Conservation (phyloP, 2,888 invertebrate species). For the Tridacna gigas region DNA sequence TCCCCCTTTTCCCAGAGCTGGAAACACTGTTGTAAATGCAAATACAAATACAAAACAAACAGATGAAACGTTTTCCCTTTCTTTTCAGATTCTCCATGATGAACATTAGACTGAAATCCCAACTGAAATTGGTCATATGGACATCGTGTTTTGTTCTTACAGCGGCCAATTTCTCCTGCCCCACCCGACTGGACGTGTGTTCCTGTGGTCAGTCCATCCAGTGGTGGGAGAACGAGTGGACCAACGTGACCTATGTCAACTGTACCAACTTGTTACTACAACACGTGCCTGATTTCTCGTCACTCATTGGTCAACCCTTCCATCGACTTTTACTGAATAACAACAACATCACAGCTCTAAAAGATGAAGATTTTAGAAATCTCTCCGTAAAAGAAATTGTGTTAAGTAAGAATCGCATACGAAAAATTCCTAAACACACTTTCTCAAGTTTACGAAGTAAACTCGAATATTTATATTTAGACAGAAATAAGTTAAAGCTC, state of each 20-base stretch:
- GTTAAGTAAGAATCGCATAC: conserved; percentile 64
- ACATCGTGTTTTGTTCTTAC: conserved; percentile 18
- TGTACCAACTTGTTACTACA: conserved; percentile 52
- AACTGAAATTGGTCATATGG: neutral
- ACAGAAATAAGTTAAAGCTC: conserved; percentile 52
- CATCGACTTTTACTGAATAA: conserved; percentile 64
- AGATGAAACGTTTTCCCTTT: neutral
- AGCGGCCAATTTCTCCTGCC: conserved; percentile 64
- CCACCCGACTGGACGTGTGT: conserved; percentile 57
- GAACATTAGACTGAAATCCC: neutral
- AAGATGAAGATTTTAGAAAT: conserved; percentile 50
- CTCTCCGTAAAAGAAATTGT: conserved; percentile 63
- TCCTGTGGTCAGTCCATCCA: conserved; percentile 55
- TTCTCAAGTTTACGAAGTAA: conserved; percentile 38
- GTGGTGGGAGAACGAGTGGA: conserved; percentile 65
- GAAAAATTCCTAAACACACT: conserved; percentile 41
- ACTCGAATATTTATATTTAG: conserved; percentile 50
- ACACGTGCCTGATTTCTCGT: conserved; percentile 59
- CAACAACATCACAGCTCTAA: conserved; percentile 64
- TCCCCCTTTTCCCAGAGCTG: too few species aligned
- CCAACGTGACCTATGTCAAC: conserved; percentile 58
- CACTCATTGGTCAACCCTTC: conserved; percentile 44
- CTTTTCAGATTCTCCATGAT: conserved; percentile 11
- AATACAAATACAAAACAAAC: neutral
- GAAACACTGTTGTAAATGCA: neutral